phyloP scores from a whole-genome alignment of 2,797 vertebrate species.

The Phrynocephalus forsythii region DNA sequence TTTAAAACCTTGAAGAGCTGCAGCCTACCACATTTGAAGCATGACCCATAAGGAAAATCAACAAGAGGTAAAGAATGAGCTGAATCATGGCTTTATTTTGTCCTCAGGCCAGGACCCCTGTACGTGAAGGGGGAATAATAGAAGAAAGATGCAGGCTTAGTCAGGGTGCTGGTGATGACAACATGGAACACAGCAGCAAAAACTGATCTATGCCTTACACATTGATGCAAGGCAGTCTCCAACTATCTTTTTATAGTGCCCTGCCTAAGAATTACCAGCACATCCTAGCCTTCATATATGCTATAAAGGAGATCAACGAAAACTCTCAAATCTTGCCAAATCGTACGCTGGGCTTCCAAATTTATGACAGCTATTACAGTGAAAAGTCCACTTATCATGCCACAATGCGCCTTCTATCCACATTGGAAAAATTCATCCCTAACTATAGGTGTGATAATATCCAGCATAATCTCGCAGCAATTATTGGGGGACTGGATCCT shows the following conservation, averaged over 20 bases:
- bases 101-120: too few relatives aligned
- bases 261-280: slow-evolving; percentile 14
- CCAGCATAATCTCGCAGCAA: neutral
- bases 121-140: too few relatives aligned
- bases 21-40: too few relatives aligned
- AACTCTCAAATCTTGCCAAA: neutral
- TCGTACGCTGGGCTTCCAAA: neutral
- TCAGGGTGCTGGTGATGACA: neutral
- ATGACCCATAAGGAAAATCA: too few relatives aligned
- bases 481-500: slow-evolving; percentile 3
- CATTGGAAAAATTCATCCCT: neutral
- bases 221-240: neutral
- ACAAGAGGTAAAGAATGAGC: too few relatives aligned
- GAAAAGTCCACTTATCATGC: neutral
- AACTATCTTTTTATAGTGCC: neutral
- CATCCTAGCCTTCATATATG: slow-evolving; percentile 1
- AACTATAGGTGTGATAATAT: neutral
- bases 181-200: neutral
- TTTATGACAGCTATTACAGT: slow-evolving; percentile 13
- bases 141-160: too few relatives aligned
- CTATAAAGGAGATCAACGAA: slow-evolving; percentile 17
- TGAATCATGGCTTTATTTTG: too few relatives aligned
- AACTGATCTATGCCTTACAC: neutral
- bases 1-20: too few relatives aligned
- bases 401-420: neutral